Base-by-base conservation (phyloP, 1,140 invertebrate species). In the Dendrolimus kikuchii region DNA sequence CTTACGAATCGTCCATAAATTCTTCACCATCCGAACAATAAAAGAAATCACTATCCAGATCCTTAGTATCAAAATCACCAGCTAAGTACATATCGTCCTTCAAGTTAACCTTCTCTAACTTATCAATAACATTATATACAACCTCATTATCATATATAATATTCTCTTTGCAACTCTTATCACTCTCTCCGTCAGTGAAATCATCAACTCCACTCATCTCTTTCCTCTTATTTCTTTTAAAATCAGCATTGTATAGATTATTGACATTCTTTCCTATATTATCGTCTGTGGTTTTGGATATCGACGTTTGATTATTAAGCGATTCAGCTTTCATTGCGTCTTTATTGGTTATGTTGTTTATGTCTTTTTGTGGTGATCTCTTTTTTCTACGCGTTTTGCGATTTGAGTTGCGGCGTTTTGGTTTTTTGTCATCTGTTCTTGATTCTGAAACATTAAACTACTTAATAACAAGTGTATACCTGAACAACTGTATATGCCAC, bases 241-340 rank as follows among this genome's bases (percentile, higher is more conserved):
- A 23, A 23, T 23, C 23, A 23, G 64, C 66, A 5, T 59, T 59
- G 3, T 59, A 59, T 5, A 85, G 55, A 53, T 84, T 70, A 51
- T 88, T 86, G 0, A 86, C 85, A 41, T 85, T 85, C 38, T 81
- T 76, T 0, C 83, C 83, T 2, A 86, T 68, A 23, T 64, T 76
- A 5, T 72, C 67, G 39, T 66, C 68, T 6, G 49, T 53, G 0
- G 62, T 63, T 49, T 78, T 83, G 4, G 61, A 62, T 4, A 75
- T 58, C 0, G 51, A 6, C 2, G 59, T 63, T 37, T 68, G 64
- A 51, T 88, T 88, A 66, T 88, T 86, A 49, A 83, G 40, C 5
- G 46, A 45, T 42, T 66, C 59, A 6, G 50, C 49, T 4, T 9
- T 59, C 23, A 23, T 47, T 5, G 23, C 43, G 9, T 41, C 42